These are phyloP conservation scores for Myripristis murdjan DNA, from an alignment of 2,797 vertebrate genomes.

Conservation along the genomic window DNA sequence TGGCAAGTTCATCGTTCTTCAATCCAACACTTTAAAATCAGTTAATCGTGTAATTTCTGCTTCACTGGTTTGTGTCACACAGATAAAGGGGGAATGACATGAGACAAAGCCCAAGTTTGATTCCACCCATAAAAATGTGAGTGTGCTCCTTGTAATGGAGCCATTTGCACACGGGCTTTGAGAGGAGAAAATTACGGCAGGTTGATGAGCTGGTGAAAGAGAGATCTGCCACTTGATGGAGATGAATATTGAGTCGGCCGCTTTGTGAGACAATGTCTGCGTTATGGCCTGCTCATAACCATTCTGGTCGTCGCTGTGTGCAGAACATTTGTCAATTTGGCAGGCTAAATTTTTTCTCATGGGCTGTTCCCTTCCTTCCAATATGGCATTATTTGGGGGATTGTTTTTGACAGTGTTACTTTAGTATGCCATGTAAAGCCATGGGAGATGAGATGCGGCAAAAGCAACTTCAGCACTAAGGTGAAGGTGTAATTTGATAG, in stretches of 20 bases:
- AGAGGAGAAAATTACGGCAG: constrained; percentile 32
- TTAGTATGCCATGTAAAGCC: constrained; percentile 44
- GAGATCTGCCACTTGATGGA: constrained; percentile 33
- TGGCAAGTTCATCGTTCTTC: constrained; percentile 5
- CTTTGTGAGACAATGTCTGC: constrained; percentile 28
- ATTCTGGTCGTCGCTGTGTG: constrained; percentile 33
- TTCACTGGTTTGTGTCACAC: neutral
- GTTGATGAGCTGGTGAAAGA: constrained; percentile 31
- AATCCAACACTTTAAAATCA: too few species aligned
- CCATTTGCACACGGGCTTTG: constrained; percentile 22
- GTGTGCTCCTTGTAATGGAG: constrained; percentile 14
- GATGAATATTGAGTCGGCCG: constrained; percentile 47
- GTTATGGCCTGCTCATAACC: constrained; percentile 36
- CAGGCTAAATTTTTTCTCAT: constrained; percentile 27
- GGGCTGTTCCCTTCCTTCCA: constrained; percentile 20
- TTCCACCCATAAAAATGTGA: constrained; percentile 19
- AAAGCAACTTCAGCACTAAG: constrained; percentile 21
- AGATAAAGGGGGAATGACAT: neutral
- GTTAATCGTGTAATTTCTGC: neutral
- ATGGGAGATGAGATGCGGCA: constrained; percentile 42
- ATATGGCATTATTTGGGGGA: constrained; percentile 48
- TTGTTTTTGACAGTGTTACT: constrained; percentile 58
- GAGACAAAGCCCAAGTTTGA: constrained; percentile 12
- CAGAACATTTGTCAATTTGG: constrained; percentile 55
- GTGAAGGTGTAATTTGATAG: constrained; percentile 34